These are phyloP conservation scores for Erinaceus europaeus DNA, from an alignment of 2,113 vertebrate species.

Conservation along the genomic window DNA sequence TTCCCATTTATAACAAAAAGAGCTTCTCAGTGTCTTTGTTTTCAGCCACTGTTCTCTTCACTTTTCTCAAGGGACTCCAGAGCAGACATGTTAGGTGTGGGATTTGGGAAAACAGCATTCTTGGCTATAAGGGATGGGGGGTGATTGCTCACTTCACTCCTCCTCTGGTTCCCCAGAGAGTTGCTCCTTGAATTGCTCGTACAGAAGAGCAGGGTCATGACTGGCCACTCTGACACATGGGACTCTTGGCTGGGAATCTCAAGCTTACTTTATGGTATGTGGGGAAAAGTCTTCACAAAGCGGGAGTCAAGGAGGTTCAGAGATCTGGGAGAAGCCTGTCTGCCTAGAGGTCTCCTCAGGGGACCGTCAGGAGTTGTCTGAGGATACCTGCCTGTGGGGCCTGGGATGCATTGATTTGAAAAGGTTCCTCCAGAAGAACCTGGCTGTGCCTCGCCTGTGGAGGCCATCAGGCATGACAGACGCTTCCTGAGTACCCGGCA, in stretches of 20 bases:
- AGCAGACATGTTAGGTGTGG: no score
- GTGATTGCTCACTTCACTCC: neutral
- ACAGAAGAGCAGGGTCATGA: no score
- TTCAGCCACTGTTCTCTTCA: neutral
- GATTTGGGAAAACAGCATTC: no score
- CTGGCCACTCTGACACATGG: no score
- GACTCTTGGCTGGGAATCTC: neutral
- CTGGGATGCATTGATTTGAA: neutral
- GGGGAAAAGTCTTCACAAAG: neutral
- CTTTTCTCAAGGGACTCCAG: no score
- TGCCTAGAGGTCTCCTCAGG: neutral
- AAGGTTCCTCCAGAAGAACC: neutral
- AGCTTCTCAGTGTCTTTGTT: neutral
- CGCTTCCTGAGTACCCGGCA: fast-evolving
- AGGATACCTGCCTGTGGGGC: neutral
- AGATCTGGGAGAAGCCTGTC: neutral
- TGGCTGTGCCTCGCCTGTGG: neutral
- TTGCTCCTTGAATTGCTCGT: no score
- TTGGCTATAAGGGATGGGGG: neutral
- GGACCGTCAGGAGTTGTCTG: neutral
- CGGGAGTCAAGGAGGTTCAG: fast-evolving
- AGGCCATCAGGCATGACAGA: neutral
- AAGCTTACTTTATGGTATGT: neutral
- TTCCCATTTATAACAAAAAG: neutral
- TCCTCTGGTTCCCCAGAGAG: neutral